Conservation (phyloP, 2,888 invertebrate species). For the Xestia rhomboidea region DNA sequence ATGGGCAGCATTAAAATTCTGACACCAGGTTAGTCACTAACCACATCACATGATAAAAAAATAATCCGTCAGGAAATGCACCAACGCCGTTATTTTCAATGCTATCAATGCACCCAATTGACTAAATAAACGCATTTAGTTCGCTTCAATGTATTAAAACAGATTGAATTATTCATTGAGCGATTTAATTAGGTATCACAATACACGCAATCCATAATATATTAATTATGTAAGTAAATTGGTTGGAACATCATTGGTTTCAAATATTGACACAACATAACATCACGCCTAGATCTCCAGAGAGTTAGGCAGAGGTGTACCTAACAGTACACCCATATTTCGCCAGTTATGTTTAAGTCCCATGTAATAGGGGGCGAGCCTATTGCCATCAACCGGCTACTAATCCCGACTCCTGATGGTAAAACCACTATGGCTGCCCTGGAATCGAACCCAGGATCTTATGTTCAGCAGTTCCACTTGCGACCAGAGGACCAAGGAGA, state of each 20-base stretch:
- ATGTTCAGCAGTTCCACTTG: background rate
- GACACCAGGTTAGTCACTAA: too few species aligned
- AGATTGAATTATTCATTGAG: slow-evolving; percentile 9
- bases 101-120: background rate
- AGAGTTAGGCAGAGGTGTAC: background rate
- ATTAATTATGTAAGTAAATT: slow-evolving; percentile 7
- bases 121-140: background rate
- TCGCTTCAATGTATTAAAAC: slow-evolving; percentile 3
- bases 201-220: background rate
- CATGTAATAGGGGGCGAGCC: background rate
- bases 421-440: background rate
- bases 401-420: background rate
- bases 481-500: too few species aligned
- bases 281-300: background rate
- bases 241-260: background rate
- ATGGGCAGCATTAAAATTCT: too few species aligned
- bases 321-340: background rate
- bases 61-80: background rate
- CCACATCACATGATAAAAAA: too few species aligned
- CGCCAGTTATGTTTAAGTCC: background rate
- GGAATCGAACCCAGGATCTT: background rate
- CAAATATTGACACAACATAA: background rate
- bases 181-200: slow-evolving; percentile 30
- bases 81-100: background rate
- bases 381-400: background rate